Evolutionary conservation across 2,113 vertebrate species (phyloP).

Genomic region (Noturus placidus): DNA sequence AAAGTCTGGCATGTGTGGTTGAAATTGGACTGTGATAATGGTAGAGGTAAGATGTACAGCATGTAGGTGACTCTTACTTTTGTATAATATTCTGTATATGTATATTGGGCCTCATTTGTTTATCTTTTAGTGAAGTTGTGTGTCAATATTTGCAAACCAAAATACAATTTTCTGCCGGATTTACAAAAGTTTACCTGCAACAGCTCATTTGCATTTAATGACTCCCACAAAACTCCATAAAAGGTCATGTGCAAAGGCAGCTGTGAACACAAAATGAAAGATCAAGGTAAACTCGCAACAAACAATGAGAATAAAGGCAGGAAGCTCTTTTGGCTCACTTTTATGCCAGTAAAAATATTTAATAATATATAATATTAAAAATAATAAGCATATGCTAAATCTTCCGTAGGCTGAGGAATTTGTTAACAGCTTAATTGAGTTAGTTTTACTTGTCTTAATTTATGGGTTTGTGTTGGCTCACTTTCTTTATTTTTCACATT

Average conservation of each 20-base stretch:
- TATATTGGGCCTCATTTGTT: not conserved
- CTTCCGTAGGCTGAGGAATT: not conserved
- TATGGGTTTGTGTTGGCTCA: too few species aligned
- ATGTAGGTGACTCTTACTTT: not conserved
- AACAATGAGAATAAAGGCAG: too few species aligned
- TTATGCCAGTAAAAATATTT: not conserved
- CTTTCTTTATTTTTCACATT: too few species aligned
- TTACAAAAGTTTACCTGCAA: not conserved
- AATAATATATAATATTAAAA: not conserved
- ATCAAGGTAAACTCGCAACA: not conserved
- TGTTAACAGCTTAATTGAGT: not conserved
- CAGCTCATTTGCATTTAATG: not conserved
- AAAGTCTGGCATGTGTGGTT: conserved; percentile 79
- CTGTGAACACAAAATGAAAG: not conserved
- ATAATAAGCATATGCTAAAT: not conserved
- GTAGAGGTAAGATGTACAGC: conserved; percentile 66
- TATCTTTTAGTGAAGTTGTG: not conserved
- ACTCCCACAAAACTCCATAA: not conserved
- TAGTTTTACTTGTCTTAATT: not conserved
- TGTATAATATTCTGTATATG: not conserved
- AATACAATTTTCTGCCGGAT: not conserved
- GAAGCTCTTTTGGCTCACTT: not conserved
- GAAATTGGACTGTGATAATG: conserved; percentile 81
- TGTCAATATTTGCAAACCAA: not conserved
- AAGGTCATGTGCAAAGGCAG: not conserved